A percentile compares a stretch with the other conserved stretches of the same genome.
Evolutionary conservation across 2,797 vertebrate species (phyloP).

Genomic region (Channa striata): DNA sequence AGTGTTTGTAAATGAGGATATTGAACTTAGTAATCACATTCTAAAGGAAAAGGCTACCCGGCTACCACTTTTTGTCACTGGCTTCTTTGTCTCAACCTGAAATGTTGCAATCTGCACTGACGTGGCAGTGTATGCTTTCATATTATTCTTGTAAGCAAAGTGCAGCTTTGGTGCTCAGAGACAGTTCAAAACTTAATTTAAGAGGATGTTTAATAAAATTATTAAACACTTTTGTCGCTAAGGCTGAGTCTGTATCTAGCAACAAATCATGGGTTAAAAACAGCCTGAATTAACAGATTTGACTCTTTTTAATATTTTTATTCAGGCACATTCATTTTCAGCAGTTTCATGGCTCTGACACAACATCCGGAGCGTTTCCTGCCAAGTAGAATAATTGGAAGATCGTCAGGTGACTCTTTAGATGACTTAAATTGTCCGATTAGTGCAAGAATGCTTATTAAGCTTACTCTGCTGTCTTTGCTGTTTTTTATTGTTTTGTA

Average conservation of each 20-base stretch:
- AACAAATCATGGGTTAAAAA: neutral
- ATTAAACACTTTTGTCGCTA: no score
- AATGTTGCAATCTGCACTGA: no score
- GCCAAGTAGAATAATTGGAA: slow-evolving; percentile 14
- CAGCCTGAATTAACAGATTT: neutral
- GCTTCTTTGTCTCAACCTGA: slow-evolving; percentile 3
- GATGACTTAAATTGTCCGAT: slow-evolving; percentile 8
- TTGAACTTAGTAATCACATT: slow-evolving; percentile 30
- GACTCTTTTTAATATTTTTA: neutral
- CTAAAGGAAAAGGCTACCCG: slow-evolving; percentile 17
- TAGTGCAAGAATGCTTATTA: slow-evolving; percentile 6
- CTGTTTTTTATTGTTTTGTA: neutral
- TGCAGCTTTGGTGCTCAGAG: no score
- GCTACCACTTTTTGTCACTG: neutral
- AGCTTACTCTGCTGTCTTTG: neutral
- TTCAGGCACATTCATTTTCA: slow-evolving; percentile 8
- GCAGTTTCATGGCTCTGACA: neutral
- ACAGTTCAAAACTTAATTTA: no score
- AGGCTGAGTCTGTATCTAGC: no score
- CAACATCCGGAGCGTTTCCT: neutral
- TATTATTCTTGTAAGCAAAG: neutral
- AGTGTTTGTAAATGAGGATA: slow-evolving; percentile 46
- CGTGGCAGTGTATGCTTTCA: neutral
- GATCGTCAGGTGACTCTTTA: slow-evolving; percentile 9
- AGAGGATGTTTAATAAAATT: no score